Evolutionary conservation across 1,140 invertebrate genomes (phyloP), one percentile per base, ranked within the genome.

Genomic region (Delia radicum): DNA sequence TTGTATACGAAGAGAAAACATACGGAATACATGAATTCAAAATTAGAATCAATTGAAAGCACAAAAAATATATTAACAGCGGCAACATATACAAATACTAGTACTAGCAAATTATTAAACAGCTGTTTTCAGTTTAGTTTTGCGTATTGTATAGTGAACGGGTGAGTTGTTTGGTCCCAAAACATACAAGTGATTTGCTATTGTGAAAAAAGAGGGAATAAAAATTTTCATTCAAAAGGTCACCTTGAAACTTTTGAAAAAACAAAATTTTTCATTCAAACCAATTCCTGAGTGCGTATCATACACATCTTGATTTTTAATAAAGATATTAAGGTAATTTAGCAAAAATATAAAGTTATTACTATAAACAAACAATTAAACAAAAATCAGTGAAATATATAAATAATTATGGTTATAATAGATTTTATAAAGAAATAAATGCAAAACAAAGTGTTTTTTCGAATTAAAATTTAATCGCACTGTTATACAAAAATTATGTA

Each of bases 161-260:
- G 31, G 63, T 67, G 63, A 18, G 28, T 24, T 29, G 63, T n/a
- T 28, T 69, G 65, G 65, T 13, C 65, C 65, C 65, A 69, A 69
- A 69, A 33, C 65, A 69, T 69, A 69, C 29, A 69, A 69, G n/a
- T 69, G 29, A 33, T 33, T 69, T n/a, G 12, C 46, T 48, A 48
- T 48, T 48, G 18, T 48, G 21, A 21, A 69, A 33, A n/a, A 4
- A 37, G 65, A 33, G 29, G 65, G 29, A 69, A 69, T 37, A 69
- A 31, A 55, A 55, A 6, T 55, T 69, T 69, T 69, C 31, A 69
- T 69, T 69, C 65, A 21, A 69, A 69, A 69, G 65, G 65, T 69
- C 65, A 69, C 65, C 65, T 69, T 69, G 65, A 69, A 69, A 33
- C 48, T 33, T 31, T 69, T 69, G 65, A 69, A 69, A 33, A 69